Percentiles rank a stretch among this genome's conserved stretches.
Evolutionary conservation across 2,113 vertebrate genomes (phyloP).

Genomic region (Labeo catla): DNA sequence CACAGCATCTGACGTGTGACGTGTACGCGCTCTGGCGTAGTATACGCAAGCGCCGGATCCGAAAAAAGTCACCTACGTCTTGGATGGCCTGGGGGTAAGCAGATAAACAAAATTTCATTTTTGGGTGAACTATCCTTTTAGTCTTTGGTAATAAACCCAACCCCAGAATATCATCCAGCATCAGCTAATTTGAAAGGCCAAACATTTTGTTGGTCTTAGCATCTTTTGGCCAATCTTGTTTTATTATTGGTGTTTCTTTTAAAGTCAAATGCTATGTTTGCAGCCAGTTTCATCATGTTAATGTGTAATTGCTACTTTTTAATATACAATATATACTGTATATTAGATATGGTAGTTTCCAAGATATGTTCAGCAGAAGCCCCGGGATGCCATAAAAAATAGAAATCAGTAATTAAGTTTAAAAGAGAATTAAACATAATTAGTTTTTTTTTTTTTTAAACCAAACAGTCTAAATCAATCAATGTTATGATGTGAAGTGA

Average conservation of each 20-base stretch:
- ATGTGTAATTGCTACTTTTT: background rate
- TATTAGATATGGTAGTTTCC: background rate
- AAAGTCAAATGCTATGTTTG: background rate
- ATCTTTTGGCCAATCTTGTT: background rate
- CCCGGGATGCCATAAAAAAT: background rate
- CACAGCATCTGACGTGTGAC: too few species aligned
- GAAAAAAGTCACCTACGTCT: too few species aligned
- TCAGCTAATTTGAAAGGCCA: slow-evolving; percentile 7
- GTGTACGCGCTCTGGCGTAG: too few species aligned
- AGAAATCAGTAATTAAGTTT: background rate
- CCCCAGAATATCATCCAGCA: background rate
- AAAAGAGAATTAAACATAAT: background rate
- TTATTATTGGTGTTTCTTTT: background rate
- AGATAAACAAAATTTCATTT: too few species aligned
- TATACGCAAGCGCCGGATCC: too few species aligned
- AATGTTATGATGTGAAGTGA: too few species aligned
- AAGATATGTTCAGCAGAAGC: background rate
- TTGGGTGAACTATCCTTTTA: too few species aligned
- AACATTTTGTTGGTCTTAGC: slow-evolving; percentile 1
- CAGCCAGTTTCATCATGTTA: slow-evolving; percentile 17
- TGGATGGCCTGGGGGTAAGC: too few species aligned
- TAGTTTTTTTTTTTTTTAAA: background rate
- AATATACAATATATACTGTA: background rate
- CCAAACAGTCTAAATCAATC: background rate
- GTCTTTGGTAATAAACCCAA: background rate